phyloP scores from a whole-genome alignment of 2,113 vertebrate genomes.

The Caretta caretta region DNA sequence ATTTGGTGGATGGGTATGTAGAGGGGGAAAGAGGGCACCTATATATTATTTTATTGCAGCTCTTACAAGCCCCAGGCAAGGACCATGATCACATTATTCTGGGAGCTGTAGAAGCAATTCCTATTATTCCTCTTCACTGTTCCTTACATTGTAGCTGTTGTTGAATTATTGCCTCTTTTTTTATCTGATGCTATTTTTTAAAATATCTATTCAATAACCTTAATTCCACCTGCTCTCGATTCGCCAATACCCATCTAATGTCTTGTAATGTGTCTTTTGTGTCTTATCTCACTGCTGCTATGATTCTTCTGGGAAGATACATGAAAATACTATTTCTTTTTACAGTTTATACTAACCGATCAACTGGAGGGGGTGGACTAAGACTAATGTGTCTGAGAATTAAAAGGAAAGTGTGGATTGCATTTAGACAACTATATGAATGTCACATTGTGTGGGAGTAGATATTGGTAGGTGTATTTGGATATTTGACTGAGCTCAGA shows the following conservation, averaged over 20 bases:
- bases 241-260: not conserved
- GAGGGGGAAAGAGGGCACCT: not conserved
- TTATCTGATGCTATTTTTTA: not conserved
- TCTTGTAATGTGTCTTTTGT: not conserved
- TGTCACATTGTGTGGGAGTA: not conserved
- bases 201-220: not conserved
- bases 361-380: not conserved
- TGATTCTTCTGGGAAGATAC: not conserved
- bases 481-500: not conserved
- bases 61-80: not conserved
- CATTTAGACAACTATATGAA: not conserved
- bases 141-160: not conserved
- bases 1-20: not conserved
- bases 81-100: not conserved
- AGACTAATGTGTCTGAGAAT: not conserved
- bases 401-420: not conserved
- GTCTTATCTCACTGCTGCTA: not conserved
- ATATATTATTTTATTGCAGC: not conserved
- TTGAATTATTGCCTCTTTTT: not conserved
- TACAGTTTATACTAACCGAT: not conserved
- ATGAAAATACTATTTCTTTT: conserved; percentile 1
- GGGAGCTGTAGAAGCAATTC: not conserved
- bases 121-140: not conserved
- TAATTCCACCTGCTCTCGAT: not conserved
- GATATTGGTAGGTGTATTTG: not conserved